phyloP scores from a whole-genome alignment of 2,888 invertebrate species.

The Erebia aethiops region DNA sequence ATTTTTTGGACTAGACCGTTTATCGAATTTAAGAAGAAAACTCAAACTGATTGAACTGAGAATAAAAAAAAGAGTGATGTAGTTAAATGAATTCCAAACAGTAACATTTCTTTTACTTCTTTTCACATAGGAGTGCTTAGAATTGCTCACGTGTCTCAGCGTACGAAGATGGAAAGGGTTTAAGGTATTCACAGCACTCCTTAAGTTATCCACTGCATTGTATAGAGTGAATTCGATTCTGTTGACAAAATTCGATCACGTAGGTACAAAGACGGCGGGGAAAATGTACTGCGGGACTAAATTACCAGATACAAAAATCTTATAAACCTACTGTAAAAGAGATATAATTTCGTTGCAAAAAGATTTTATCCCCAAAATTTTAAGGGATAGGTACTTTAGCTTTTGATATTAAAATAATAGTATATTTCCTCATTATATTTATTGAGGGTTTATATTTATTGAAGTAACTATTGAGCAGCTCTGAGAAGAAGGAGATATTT shows the following conservation, averaged over 20 bases:
- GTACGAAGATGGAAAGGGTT: conserved; percentile 19
- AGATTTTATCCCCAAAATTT: conserved; percentile 12
- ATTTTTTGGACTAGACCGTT: too few relatives aligned
- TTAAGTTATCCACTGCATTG: conserved; percentile 24
- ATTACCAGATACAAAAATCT: conserved; percentile 31
- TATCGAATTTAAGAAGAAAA: too few relatives aligned
- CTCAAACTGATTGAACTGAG: neutral
- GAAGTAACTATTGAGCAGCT: too few relatives aligned
- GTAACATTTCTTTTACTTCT: neutral
- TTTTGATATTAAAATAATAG: too few relatives aligned
- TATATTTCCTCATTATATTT: too few relatives aligned
- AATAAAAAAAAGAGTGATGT: neutral
- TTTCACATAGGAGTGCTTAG: neutral
- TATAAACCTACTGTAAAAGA: neutral
- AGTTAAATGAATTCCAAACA: neutral
- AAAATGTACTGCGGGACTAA: conserved; percentile 36
- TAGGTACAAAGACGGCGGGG: conserved; percentile 23
- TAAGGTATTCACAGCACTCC: conserved; percentile 20
- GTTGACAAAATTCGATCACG: conserved; percentile 41
- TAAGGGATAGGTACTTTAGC: conserved; percentile 22
- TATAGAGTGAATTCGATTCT: conserved; percentile 31
- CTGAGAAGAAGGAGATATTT: too few relatives aligned
- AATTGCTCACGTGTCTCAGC: conserved; percentile 15
- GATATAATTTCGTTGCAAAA: conserved; percentile 11
- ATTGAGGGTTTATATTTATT: too few relatives aligned